These are phyloP conservation scores for Ridgeia piscesae DNA, from an alignment of 1,140 invertebrate genomes.

Conservation along the genomic window DNA sequence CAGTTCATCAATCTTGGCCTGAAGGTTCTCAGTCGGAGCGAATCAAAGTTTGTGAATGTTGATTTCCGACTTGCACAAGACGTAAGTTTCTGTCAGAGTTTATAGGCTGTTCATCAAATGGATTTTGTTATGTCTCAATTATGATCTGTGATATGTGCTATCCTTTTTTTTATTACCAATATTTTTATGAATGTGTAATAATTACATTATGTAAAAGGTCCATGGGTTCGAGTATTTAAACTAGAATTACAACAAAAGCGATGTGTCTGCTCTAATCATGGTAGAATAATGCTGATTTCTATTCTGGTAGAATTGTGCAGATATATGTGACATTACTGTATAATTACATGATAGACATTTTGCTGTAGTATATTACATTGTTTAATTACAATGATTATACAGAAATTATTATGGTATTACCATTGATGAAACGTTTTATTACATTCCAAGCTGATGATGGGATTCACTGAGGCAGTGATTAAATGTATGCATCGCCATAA, in stretches of 20 bases:
- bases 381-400: neutral
- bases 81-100: conserved; percentile 53
- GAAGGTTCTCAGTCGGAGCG: conserved; percentile 85
- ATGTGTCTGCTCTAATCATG: too few species aligned
- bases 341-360: too few species aligned
- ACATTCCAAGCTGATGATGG: neutral
- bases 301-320: too few species aligned
- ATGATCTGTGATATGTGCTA: too few species aligned
- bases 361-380: too few species aligned
- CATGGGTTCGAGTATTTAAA: neutral
- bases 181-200: too few species aligned
- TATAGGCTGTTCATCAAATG: neutral
- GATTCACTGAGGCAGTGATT: neutral
- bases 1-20: conserved; percentile 91
- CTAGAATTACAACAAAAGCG: neutral
- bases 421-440: neutral
- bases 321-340: too few species aligned
- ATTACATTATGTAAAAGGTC: neutral
- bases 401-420: neutral
- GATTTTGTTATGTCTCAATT: too few species aligned
- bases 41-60: conserved; percentile 79
- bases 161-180: too few species aligned
- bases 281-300: too few species aligned
- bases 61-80: conserved; percentile 73
- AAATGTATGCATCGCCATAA: too few species aligned